Base-by-base conservation (phyloP, 2,797 vertebrate species). In the Apogon hyalosoma region DNA sequence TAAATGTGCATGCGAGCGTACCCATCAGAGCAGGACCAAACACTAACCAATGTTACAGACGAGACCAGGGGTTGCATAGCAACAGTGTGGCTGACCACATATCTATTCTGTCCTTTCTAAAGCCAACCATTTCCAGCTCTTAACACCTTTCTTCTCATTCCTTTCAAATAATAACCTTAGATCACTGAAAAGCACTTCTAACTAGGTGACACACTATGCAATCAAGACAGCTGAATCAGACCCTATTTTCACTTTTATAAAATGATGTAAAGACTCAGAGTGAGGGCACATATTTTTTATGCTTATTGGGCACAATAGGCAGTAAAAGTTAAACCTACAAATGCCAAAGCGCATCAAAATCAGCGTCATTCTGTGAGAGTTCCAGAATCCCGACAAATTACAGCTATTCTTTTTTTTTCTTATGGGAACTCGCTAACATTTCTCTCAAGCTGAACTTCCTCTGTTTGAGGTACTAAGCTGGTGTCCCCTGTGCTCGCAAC, bases 1-100 rank as follows among this genome's bases (percentile, higher is more conserved):
- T 57, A 79, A 73, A 79, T 14, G 43, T 74, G 70, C 74, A 77
- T 79, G 68, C 2, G 24, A 75, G 58, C 24, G 53, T 82, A 86
- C 69, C 88, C 75, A 82, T 75, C 70, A 79, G 81, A 85, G 84
- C 63, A 70, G 85, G 83, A 86, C 87, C 74, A 63, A 88, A 88
- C 73, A 75, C 74, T 43, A 83, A 75, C 78, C 87, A 76, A 72
- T 85, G 86, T 84, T 84, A 81, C 66, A 77, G 84, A 82, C 48
- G 43, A 90, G 90, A 85, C 75, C 66, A 83, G 75, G 85, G 87
- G 93, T 94, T 94, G 93, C 94, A 92, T 94, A 93, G 93, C 93
- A 94, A 95, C 93, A 91, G 92, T 89, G 78, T 79, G 72, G 87
- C 91, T 93, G 92, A 93, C 91, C 91, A 91, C 82, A 88, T 88